These are phyloP conservation scores for Mesorhabditis belari DNA, from an alignment of 2,888 invertebrate genomes.

Conservation along the genomic window DNA sequence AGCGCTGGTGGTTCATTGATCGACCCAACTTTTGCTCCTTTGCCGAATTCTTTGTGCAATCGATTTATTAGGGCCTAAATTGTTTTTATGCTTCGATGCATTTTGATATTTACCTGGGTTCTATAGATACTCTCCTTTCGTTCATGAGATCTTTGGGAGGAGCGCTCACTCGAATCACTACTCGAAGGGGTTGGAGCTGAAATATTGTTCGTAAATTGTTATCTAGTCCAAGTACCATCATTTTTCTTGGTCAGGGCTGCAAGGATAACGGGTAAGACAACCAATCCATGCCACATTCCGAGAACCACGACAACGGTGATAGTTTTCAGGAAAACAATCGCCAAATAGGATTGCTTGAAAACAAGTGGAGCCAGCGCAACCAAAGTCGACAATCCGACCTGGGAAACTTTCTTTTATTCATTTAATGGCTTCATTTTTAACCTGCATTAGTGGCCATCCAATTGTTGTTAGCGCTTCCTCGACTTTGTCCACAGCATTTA, in stretches of 20 bases:
- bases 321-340: slow-evolving; percentile 45
- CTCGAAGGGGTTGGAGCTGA: slow-evolving; percentile 7
- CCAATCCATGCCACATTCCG: slow-evolving; percentile 46
- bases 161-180: slow-evolving; percentile 22
- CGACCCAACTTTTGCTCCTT: not conserved
- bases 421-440: not conserved
- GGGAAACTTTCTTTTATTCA: not conserved
- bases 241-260: slow-evolving; percentile 14
- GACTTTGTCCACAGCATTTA: slow-evolving; percentile 34
- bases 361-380: slow-evolving; percentile 43
- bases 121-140: slow-evolving; percentile 42
- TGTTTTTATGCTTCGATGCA: not conserved
- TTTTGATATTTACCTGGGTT: not conserved
- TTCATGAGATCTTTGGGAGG: slow-evolving; percentile 31
- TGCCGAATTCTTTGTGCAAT: not conserved
- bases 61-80: not conserved
- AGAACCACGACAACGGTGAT: slow-evolving; percentile 42
- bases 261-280: slow-evolving; percentile 39
- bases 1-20: slow-evolving; percentile 4
- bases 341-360: slow-evolving; percentile 47
- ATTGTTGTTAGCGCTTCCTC: slow-evolving; percentile 37
- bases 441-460: slow-evolving; percentile 45
- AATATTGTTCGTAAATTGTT: slow-evolving; percentile 1
- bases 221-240: slow-evolving; percentile 4
- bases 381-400: slow-evolving; percentile 45